Conservation (phyloP, 2,113 vertebrate genomes). For the Gymnocephalus cernua region DNA sequence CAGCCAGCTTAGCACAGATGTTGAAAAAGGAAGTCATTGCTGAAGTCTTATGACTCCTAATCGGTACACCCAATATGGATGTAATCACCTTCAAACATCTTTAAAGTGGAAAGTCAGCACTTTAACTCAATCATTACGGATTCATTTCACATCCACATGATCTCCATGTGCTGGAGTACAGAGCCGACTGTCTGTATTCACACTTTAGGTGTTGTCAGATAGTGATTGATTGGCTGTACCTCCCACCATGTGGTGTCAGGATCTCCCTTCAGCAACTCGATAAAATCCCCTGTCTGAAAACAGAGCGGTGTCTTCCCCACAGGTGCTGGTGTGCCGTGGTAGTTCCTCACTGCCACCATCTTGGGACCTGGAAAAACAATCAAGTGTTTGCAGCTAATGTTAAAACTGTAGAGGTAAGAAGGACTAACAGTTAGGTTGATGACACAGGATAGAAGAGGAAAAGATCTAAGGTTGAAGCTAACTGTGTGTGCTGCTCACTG, state of each 20-base stretch:
- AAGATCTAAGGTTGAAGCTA: neutral
- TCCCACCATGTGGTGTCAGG: slow-evolving; percentile 96
- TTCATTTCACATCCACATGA: neutral
- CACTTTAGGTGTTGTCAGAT: neutral
- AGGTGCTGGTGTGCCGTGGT: slow-evolving; percentile 91
- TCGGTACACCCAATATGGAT: neutral
- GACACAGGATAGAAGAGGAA: neutral
- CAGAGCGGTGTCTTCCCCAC: slow-evolving; percentile 89
- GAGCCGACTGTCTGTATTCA: neutral
- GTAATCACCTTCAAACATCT: slow-evolving; percentile 3
- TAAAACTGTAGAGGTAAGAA: neutral
- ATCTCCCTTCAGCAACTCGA: slow-evolving; percentile 95
- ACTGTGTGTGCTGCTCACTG: neutral
- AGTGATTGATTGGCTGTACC: slow-evolving; percentile 78
- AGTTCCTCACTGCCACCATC: slow-evolving; percentile 96
- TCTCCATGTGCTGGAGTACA: neutral
- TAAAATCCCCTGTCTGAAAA: slow-evolving; percentile 93
- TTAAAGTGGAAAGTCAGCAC: neutral
- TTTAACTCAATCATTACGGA: neutral
- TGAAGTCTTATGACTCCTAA: neutral
- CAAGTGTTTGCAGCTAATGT: neutral
- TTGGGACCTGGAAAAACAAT: slow-evolving; percentile 89
- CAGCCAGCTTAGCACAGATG: neutral
- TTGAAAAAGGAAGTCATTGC: neutral
- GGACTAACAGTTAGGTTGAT: neutral